A percentile compares a stretch with the other conserved stretches of the same genome.
phyloP scores from a whole-genome alignment of 2,888 invertebrate species.

The Yponomeuta plumbellus region DNA sequence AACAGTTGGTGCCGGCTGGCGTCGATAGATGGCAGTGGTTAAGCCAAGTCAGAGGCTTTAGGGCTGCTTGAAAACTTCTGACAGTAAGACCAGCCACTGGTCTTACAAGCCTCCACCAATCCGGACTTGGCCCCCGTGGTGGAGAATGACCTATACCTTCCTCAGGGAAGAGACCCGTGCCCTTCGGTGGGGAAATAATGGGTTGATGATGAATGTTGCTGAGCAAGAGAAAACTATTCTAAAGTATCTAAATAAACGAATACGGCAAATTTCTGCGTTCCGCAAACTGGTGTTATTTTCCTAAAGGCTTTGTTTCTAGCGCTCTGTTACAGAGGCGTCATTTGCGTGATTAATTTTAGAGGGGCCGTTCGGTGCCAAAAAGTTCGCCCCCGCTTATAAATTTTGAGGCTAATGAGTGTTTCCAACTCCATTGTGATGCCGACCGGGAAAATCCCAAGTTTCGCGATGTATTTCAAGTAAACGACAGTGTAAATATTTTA shows the following conservation, averaged over 20 bases:
- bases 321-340: constrained; percentile 9
- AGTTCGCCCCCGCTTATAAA: constrained; percentile 39
- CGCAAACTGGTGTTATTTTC: not conserved
- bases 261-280: not conserved
- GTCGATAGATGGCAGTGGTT: too few species aligned
- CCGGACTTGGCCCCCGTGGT: too few species aligned
- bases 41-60: too few species aligned
- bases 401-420: constrained; percentile 43
- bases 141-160: too few species aligned
- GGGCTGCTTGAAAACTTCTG: too few species aligned
- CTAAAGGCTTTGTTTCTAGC: not conserved
- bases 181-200: too few species aligned
- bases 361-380: constrained; percentile 31
- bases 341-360: constrained; percentile 27
- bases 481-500: constrained; percentile 23
- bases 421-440: constrained; percentile 34
- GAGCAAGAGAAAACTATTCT: too few species aligned
- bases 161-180: too few species aligned
- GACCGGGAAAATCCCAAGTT: constrained; percentile 29
- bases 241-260: not conserved
- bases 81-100: too few species aligned
- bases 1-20: too few species aligned
- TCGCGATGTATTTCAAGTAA: constrained; percentile 19
- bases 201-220: too few species aligned
- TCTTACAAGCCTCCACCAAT: too few species aligned